Evolutionary conservation across 2,113 vertebrate species (phyloP).

Genomic region (Pelobates fuscus): DNA sequence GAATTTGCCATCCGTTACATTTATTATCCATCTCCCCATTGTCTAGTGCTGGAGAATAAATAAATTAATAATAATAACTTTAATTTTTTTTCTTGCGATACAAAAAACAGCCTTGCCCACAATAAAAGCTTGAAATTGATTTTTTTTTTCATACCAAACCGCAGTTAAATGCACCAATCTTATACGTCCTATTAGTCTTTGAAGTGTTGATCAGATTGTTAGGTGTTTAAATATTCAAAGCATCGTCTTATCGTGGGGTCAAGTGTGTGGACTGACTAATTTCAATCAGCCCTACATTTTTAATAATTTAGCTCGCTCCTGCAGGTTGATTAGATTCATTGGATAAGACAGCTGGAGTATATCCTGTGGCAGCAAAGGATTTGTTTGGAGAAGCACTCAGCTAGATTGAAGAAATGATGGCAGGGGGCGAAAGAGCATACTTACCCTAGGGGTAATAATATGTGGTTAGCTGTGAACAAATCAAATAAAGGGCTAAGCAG

Average conservation of each 20-base stretch:
- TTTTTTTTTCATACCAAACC: neutral
- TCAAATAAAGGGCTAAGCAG: conserved; percentile 12
- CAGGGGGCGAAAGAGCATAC: conserved; percentile 47
- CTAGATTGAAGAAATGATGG: conserved; percentile 33
- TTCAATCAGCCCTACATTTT: conserved; percentile 52
- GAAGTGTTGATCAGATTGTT: conserved; percentile 30
- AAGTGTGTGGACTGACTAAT: conserved; percentile 55
- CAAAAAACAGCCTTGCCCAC: neutral
- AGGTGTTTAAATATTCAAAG: conserved; percentile 49
- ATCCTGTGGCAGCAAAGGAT: conserved; percentile 52
- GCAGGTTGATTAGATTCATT: conserved; percentile 62
- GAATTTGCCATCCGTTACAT: no score
- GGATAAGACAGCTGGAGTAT: conserved; percentile 52
- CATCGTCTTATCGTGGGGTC: conserved; percentile 45
- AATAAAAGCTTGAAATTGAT: neutral
- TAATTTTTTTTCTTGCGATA: no score
- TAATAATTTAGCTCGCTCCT: conserved; percentile 57
- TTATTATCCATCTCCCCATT: no score
- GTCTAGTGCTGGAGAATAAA: no score
- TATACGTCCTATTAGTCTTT: conserved; percentile 27
- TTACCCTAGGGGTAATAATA: conserved; percentile 49
- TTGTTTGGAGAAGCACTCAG: conserved; percentile 52
- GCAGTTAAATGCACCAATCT: neutral
- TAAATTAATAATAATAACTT: no score
- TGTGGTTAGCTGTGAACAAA: conserved; percentile 6